Evolutionary conservation across 2,888 invertebrate genomes (phyloP).

Genomic region (Ischnus inquisitorius): DNA sequence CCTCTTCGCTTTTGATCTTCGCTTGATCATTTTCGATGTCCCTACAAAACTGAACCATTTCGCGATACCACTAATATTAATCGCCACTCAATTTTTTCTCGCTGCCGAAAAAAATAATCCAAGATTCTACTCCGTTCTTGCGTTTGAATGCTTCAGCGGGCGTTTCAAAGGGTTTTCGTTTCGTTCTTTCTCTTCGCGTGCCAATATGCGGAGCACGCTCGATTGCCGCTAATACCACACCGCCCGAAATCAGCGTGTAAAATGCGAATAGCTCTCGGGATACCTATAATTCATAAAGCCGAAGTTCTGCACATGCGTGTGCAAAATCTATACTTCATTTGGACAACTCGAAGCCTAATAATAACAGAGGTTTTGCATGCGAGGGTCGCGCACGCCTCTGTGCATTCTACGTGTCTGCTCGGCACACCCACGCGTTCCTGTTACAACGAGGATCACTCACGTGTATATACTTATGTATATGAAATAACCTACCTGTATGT

Average conservation of each 20-base stretch:
- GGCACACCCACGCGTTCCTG: slow-evolving; percentile 40
- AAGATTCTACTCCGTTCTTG: background rate
- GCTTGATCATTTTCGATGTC: too few species aligned
- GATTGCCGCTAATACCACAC: background rate
- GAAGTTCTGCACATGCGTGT: slow-evolving; percentile 22
- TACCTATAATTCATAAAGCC: slow-evolving; percentile 30
- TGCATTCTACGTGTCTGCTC: slow-evolving; percentile 30
- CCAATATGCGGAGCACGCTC: slow-evolving; percentile 9
- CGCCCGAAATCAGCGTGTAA: slow-evolving; percentile 21
- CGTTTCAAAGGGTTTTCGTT: background rate
- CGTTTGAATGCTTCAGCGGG: background rate
- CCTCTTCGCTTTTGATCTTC: background rate
- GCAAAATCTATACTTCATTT: slow-evolving; percentile 47
- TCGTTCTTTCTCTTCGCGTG: background rate
- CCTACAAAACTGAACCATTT: too few species aligned
- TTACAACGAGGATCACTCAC: slow-evolving; percentile 5
- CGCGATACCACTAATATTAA: too few species aligned
- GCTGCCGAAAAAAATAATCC: too few species aligned
- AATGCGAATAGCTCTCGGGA: slow-evolving; percentile 19
- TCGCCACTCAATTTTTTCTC: too few species aligned
- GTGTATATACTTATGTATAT: slow-evolving; percentile 30
- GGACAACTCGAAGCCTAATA: slow-evolving; percentile 40
- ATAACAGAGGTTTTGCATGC: slow-evolving; percentile 34
- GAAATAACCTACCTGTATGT: slow-evolving; percentile 3
- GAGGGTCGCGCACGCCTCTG: slow-evolving; percentile 24